Conservation (phyloP, 2,797 vertebrate genomes). For the Aulostomus chinensis region DNA sequence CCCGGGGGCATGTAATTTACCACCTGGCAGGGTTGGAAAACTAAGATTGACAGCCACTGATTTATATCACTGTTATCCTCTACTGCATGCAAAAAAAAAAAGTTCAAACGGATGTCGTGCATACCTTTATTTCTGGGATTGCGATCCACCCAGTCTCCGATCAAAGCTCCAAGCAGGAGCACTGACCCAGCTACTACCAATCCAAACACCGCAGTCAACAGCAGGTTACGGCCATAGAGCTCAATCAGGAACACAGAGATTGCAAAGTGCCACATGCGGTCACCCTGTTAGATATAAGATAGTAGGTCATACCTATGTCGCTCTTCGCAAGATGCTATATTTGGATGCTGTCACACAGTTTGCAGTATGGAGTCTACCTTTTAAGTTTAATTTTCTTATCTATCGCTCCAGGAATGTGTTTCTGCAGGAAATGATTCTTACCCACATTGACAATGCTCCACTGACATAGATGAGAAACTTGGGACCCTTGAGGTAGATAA, state of each 20-base stretch:
- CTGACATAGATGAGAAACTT: constrained; percentile 83
- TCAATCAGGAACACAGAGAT: constrained; percentile 84
- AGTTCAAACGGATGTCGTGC: not conserved
- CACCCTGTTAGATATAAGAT: constrained; percentile 70
- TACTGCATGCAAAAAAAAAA: not conserved
- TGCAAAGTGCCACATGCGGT: constrained; percentile 85
- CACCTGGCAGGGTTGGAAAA: constrained; percentile 15
- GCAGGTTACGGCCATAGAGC: constrained; percentile 76
- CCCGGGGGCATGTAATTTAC: constrained; percentile 32
- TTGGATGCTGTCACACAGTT: constrained; percentile 9
- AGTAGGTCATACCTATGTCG: constrained; percentile 2
- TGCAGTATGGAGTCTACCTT: constrained; percentile 24
- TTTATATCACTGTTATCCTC: constrained; percentile 7
- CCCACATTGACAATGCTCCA: constrained; percentile 83
- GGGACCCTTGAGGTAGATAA: constrained; percentile 79
- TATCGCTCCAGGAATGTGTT: constrained; percentile 31
- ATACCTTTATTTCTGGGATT: constrained; percentile 86
- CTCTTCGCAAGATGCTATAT: not conserved
- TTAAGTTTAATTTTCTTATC: constrained; percentile 10
- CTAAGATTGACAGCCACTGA: constrained; percentile 35
- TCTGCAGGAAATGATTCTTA: constrained; percentile 70
- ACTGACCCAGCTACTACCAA: constrained; percentile 82
- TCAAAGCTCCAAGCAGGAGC: constrained; percentile 81
- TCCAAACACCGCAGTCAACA: constrained; percentile 80
- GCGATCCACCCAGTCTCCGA: constrained; percentile 85